Evolutionary conservation across 2,888 invertebrate species (phyloP), one percentile per base, ranked within the genome.

Genomic region (Linnaemya vulpina): DNA sequence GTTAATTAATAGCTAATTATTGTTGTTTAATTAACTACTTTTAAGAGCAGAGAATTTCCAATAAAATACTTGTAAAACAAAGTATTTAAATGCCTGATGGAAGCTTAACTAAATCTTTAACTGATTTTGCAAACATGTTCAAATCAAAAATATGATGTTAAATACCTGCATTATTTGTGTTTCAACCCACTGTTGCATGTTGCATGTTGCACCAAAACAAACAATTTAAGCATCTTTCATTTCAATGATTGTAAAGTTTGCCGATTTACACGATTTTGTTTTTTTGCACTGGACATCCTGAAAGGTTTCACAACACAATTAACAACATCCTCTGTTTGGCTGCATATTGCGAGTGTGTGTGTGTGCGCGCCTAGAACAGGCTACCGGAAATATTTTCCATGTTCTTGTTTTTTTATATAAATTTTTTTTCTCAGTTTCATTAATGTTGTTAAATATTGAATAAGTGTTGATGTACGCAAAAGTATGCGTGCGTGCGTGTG

Each of bases 371-470:
- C 40, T 38, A 4, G 20, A 58, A 60, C 35, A 43, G 62, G 46
- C 38, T 30, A 9, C 51, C 46, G 55, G 15, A 43, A 62, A 43
- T 17, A 43, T 53, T 53, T 78, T 40, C 35, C 49, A 67, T 70
- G 62, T 78, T 80, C 73, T 30, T 30, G 30, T 30, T 30, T 30
- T 30, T 2, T 30, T 30, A 3, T 5, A 5, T n/a, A n/a, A n/a
- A n/a, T n/a, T 73, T 73, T 40, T 40, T 40, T 10, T 40, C 9
- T 40, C 65, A 65, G 38, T 73, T 65, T 73, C 55, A 73, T 73
- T 73, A 80, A 55, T 46, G 22, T 38, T 79, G 71, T 73, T 70
- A 80, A 80, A 73, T 67, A 63, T 79, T 79, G 20, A 79, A 79
- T 43, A 79, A 63, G 30, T 62, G 53, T 43, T 76, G 51, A 70